Conservation (phyloP, 2,797 vertebrate species). For the Urosaurus nigricauda region DNA sequence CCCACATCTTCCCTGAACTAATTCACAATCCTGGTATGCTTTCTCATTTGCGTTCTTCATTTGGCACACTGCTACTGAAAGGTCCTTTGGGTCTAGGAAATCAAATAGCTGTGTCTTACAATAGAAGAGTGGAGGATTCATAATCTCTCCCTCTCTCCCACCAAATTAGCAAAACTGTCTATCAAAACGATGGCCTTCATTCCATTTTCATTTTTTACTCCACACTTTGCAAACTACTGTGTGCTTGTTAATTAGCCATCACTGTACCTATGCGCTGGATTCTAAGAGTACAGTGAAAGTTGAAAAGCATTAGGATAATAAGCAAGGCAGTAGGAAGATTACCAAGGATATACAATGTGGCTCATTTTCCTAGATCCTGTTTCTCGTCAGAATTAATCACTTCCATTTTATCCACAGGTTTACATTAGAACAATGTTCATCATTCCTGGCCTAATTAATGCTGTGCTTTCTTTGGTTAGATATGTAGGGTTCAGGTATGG, state of each 20-base stretch:
- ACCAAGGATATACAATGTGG: background rate
- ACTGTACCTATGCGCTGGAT: accelerated
- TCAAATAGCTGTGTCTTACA: constrained; percentile 31
- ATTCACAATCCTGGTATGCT: background rate
- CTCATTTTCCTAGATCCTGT: constrained; percentile 43
- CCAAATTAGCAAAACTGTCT: constrained; percentile 20
- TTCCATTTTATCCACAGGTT: constrained; percentile 17
- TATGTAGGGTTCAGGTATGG: background rate
- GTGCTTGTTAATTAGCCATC: constrained; percentile 27
- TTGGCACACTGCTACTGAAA: constrained; percentile 45
- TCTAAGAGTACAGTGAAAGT: constrained; percentile 15
- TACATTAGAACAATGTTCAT: background rate
- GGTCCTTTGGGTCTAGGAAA: constrained; percentile 24
- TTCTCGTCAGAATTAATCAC: constrained; percentile 18
- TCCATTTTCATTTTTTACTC: constrained; percentile 32
- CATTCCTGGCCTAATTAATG: accelerated
- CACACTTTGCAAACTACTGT: constrained; percentile 10
- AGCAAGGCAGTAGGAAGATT: background rate
- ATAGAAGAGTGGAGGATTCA: constrained; percentile 28
- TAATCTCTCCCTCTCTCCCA: constrained; percentile 42
- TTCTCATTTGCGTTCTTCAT: constrained; percentile 45
- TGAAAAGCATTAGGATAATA: constrained; percentile 9
- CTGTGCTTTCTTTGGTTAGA: constrained; percentile 24
- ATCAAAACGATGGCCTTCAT: background rate
- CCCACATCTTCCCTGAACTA: constrained; percentile 15